Conservation (phyloP, 2,797 vertebrate species). For the Rhabdophis nuchalis region DNA sequence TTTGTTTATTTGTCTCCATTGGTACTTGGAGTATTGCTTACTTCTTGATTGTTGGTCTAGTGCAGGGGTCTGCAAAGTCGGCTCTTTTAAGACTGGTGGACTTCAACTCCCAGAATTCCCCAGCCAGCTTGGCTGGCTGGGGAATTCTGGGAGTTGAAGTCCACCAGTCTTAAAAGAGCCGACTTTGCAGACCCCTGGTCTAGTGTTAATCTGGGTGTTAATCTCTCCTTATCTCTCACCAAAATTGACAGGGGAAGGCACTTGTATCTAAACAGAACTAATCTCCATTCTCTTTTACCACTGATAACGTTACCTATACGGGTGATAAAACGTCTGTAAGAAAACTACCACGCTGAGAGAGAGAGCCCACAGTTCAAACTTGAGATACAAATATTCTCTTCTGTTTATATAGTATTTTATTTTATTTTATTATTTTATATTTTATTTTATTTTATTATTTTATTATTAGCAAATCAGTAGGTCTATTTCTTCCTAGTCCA, state of each 20-base stretch:
- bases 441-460: neutral
- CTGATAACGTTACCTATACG: neutral
- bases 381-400: too few relatives aligned
- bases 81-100: too few relatives aligned
- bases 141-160: too few relatives aligned
- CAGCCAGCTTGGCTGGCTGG: too few relatives aligned
- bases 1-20: neutral
- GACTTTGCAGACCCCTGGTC: too few relatives aligned
- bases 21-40: neutral
- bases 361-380: neutral
- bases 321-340: neutral
- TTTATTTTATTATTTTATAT: too few relatives aligned
- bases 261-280: neutral
- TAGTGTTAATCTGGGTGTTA: neutral
- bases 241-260: neutral
- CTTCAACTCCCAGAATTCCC: too few relatives aligned
- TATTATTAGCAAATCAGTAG: neutral
- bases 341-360: neutral
- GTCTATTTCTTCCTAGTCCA: neutral
- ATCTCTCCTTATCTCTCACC: neutral
- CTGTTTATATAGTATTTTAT: neutral
- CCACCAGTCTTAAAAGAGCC: too few relatives aligned
- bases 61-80: too few relatives aligned
- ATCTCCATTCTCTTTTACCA: neutral
- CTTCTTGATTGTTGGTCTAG: neutral